These are phyloP conservation scores for fruit fly (Drosophila melanogaster) DNA, from an alignment of 1,140 invertebrate species.

Conservation along the genomic window Release_6_plus_ISO1_MT NT_037436.4:6404501-6405000, in stretches of 20 bases:
- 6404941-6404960: slow-evolving; percentile 38
- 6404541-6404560: slow-evolving; percentile 47
- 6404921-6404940: slow-evolving; percentile 22
- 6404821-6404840: slow-evolving; percentile 37
- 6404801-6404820: slow-evolving; percentile 47
- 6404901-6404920: slow-evolving; percentile 32
- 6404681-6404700: slow-evolving; percentile 63
- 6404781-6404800: slow-evolving; percentile 31
- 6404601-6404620: slow-evolving; percentile 41
- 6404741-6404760: slow-evolving; percentile 28
- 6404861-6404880: slow-evolving; percentile 70
- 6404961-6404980: slow-evolving; percentile 57
- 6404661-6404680: slow-evolving; percentile 75
- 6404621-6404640: slow-evolving; percentile 79
- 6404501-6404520: slow-evolving; percentile 53
- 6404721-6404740: slow-evolving; percentile 53
- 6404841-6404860: slow-evolving; percentile 28
- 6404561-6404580: slow-evolving; percentile 21
- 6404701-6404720: slow-evolving; percentile 61
- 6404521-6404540: slow-evolving; percentile 71
- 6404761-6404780: slow-evolving; percentile 36
- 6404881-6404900: slow-evolving; percentile 76
- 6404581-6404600: slow-evolving; percentile 43
- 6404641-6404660: slow-evolving; percentile 69
- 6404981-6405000: slow-evolving; percentile 61